phyloP scores from a whole-genome alignment of 1,140 invertebrate genomes.

The Sitobion miscanthi region DNA sequence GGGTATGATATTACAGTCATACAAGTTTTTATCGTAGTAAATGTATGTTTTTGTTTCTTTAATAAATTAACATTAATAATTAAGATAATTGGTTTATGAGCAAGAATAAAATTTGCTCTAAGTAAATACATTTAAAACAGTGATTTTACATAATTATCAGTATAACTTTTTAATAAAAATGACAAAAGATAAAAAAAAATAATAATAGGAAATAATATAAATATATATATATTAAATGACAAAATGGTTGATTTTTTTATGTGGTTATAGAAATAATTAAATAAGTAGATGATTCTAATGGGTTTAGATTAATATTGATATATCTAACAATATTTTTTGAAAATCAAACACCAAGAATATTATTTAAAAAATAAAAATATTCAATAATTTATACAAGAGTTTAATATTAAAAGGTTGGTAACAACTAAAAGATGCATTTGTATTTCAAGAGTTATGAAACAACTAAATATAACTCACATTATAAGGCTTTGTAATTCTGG shows the following conservation, averaged over 20 bases:
- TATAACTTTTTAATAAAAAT: background rate
- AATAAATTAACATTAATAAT: background rate
- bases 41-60: background rate
- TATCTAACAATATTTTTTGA: background rate
- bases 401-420: background rate
- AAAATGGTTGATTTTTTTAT: background rate
- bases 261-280: background rate
- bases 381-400: background rate
- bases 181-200: background rate
- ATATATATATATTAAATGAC: background rate
- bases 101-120: background rate
- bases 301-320: background rate
- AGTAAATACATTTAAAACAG: background rate
- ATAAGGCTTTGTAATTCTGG: slow-evolving; percentile 51
- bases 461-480: slow-evolving; percentile 23
- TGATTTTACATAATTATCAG: background rate
- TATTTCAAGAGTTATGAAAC: background rate
- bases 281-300: background rate
- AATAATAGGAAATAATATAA: background rate
- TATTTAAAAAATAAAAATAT: background rate
- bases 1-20: background rate
- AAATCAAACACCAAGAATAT: background rate
- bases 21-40: background rate
- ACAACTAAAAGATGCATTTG: background rate
- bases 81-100: background rate